These are phyloP conservation scores for Halcyon leucocephala DNA, from an alignment of 2,797 vertebrate species.

Conservation along the genomic window DNA sequence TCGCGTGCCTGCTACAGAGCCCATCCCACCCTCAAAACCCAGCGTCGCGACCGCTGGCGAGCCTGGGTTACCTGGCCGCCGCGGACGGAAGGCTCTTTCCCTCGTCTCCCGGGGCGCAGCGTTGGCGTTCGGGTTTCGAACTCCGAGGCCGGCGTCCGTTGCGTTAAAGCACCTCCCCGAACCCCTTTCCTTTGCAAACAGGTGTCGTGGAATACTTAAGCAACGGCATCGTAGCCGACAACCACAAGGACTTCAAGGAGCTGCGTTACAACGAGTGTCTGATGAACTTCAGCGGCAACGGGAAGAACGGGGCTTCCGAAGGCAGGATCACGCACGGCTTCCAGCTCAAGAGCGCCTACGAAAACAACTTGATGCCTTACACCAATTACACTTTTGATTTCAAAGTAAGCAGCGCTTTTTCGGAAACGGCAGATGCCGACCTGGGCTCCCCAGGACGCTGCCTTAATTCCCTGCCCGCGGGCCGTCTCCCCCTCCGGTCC, in stretches of 20 bases:
- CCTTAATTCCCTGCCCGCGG: background rate
- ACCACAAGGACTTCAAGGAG: constrained; percentile 99
- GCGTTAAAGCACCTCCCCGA: background rate
- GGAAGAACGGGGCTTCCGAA: constrained; percentile 90
- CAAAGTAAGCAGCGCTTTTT: constrained; percentile 79
- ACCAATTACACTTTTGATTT: constrained; percentile 99
- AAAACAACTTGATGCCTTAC: constrained; percentile 97
- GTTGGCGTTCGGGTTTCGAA: background rate
- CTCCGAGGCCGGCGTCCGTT: background rate
- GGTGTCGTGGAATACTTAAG: constrained; percentile 98
- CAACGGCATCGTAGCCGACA: constrained; percentile 94
- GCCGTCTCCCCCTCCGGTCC: background rate
- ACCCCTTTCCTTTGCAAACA: constrained; percentile 58
- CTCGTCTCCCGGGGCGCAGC: rapidly evolving
- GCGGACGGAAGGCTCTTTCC: background rate
- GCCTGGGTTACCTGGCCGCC: background rate
- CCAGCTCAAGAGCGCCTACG: constrained; percentile 96
- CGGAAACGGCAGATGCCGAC: background rate
- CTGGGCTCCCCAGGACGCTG: background rate
- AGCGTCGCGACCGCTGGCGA: background rate
- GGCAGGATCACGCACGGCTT: constrained; percentile 96
- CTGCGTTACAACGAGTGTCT: constrained; percentile 95
- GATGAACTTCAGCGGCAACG: constrained; percentile 96
- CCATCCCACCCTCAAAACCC: background rate
- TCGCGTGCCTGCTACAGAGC: background rate